Conservation (phyloP, 2,888 invertebrate species). For the Drosophila stalkeri region DNA sequence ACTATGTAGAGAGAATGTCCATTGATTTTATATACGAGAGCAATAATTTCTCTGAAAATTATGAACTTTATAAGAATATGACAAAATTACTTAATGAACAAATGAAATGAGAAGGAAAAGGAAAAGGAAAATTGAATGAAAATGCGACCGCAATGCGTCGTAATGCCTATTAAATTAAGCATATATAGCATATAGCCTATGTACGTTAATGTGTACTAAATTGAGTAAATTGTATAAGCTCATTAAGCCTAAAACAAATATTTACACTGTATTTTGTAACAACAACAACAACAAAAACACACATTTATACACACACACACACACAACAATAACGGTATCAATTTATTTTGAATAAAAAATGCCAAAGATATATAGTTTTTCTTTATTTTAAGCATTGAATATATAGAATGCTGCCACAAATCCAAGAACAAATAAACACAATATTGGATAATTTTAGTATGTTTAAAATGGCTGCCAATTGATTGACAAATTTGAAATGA, state of each 20-base stretch:
- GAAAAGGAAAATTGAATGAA: conserved; percentile 26
- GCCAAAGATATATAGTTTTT: conserved; percentile 69
- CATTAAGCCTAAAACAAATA: conserved; percentile 58
- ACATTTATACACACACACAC: conserved; percentile 23
- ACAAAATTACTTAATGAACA: conserved; percentile 38
- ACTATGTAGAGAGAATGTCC: conserved; percentile 39
- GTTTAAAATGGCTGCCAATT: not conserved
- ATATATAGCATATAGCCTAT: conserved; percentile 44
- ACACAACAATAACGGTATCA: conserved; percentile 64
- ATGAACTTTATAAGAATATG: conserved; percentile 22
- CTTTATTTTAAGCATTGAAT: conserved; percentile 12
- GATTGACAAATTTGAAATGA: not conserved
- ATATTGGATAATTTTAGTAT: conserved; percentile 11
- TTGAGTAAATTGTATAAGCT: conserved; percentile 66
- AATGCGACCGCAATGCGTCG: conserved; percentile 57
- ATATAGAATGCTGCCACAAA: conserved; percentile 3
- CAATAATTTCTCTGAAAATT: conserved; percentile 55
- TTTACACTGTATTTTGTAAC: conserved; percentile 68
- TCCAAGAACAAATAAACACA: not conserved
- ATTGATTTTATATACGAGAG: conserved; percentile 56
- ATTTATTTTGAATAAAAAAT: conserved; percentile 82
- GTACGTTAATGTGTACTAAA: conserved; percentile 58
- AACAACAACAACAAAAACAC: conserved; percentile 27
- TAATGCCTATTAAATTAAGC: conserved; percentile 75
- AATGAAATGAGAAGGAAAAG: conserved; percentile 16